Percentiles rank a stretch among this genome's conserved stretches.
Conservation (phyloP, 2,113 vertebrate species). For the Euleptes europaea region DNA sequence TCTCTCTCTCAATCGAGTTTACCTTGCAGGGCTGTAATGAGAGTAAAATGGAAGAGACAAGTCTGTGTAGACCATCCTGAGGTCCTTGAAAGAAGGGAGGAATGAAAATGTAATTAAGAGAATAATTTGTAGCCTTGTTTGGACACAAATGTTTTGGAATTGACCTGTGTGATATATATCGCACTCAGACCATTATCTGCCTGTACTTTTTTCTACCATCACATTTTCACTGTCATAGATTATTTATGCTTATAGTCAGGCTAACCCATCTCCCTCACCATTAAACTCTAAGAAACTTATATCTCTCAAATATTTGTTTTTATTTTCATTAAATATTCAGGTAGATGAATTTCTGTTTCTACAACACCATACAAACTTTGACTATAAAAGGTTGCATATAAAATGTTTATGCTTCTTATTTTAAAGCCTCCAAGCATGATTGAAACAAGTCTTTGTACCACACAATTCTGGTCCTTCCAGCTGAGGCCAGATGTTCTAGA, state of each 20-base stretch:
- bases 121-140: background rate
- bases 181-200: background rate
- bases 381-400: conserved; percentile 9
- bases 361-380: conserved; percentile 1
- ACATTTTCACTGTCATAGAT: conserved; percentile 20
- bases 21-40: too few relatives aligned
- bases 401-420: conserved; percentile 7
- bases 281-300: conserved; percentile 12
- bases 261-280: background rate
- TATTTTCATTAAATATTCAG: conserved; percentile 36
- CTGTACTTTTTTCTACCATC: background rate
- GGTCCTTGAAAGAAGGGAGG: too few relatives aligned
- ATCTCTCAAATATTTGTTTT: conserved; percentile 21
- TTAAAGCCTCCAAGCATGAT: background rate
- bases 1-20: too few relatives aligned
- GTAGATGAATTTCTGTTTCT: background rate
- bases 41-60: too few relatives aligned
- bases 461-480: background rate
- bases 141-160: background rate
- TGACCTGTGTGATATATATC: background rate
- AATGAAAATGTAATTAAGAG: too few relatives aligned
- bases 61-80: too few relatives aligned
- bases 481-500: background rate
- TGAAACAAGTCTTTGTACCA: background rate
- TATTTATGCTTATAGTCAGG: conserved; percentile 19